Conservation (phyloP, 2,797 vertebrate genomes). For the Huso huso region DNA sequence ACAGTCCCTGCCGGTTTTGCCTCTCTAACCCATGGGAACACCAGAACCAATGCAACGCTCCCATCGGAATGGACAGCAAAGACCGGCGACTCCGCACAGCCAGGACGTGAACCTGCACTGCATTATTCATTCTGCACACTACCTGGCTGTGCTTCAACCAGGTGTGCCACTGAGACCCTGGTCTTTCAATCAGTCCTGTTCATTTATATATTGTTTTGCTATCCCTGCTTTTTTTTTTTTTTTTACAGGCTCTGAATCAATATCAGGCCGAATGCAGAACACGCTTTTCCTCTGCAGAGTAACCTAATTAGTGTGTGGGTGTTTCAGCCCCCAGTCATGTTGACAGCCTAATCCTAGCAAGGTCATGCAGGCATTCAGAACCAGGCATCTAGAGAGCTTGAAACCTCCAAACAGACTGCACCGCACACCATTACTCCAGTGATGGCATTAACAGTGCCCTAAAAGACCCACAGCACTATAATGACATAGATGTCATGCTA, state of each 20-base stretch:
- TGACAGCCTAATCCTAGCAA: slow-evolving; percentile 4
- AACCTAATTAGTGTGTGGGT: slow-evolving; percentile 3
- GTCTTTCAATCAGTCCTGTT: no score
- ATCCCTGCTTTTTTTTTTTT: not conserved
- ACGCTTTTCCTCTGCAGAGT: not conserved
- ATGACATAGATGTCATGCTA: not conserved
- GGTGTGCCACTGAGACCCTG: no score
- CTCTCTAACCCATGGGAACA: no score
- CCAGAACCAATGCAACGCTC: no score
- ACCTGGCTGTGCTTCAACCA: no score
- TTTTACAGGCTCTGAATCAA: not conserved
- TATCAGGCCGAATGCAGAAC: not conserved
- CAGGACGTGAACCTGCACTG: no score
- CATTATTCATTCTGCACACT: no score
- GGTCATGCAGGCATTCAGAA: slow-evolving; percentile 2
- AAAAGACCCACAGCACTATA: not conserved
- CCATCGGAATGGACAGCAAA: no score
- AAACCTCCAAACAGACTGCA: slow-evolving; percentile 4
- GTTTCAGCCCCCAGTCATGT: slow-evolving; percentile 3
- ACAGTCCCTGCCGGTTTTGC: no score
- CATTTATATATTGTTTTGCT: no score
- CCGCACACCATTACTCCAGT: not conserved
- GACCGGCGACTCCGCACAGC: no score
- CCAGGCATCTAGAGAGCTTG: slow-evolving; percentile 3
- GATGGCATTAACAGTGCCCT: not conserved